Conservation (phyloP, 2,797 vertebrate genomes). For the Falco peregrinus region DNA sequence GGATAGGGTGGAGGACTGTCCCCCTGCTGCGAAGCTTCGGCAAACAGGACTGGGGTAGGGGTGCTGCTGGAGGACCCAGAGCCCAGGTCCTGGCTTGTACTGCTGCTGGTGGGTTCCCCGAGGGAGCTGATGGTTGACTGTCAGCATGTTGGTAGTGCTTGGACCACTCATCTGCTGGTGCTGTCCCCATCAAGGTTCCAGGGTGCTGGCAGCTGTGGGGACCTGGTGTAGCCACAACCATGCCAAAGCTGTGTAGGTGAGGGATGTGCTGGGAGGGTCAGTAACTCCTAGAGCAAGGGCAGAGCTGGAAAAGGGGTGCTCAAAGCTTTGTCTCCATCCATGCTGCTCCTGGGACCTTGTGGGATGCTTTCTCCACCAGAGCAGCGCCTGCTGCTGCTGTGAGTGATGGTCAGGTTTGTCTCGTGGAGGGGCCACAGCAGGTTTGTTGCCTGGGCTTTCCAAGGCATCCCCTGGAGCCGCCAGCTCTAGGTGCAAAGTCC, state of each 20-base stretch:
- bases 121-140: neutral
- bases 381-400: neutral
- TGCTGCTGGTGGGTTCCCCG: neutral
- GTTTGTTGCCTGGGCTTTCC: neutral
- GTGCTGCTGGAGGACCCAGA: neutral
- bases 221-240: fast-evolving
- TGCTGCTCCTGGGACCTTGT: neutral
- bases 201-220: too few species aligned
- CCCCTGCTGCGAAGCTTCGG: neutral
- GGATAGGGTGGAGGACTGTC: neutral
- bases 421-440: neutral
- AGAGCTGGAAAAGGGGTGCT: neutral
- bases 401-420: neutral
- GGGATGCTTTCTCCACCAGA: neutral
- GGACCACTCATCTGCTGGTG: fast-evolving
- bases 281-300: neutral
- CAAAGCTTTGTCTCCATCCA: neutral
- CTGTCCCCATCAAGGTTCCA: neutral
- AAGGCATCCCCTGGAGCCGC: neutral
- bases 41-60: neutral
- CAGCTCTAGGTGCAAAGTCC: neutral
- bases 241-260: neutral
- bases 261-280: neutral
- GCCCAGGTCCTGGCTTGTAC: neutral
- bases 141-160: neutral